A percentile compares a stretch with the other conserved stretches of the same genome.
Evolutionary conservation across 2,888 invertebrate genomes (phyloP).

Genomic region (Synanthedon vespiformis): DNA sequence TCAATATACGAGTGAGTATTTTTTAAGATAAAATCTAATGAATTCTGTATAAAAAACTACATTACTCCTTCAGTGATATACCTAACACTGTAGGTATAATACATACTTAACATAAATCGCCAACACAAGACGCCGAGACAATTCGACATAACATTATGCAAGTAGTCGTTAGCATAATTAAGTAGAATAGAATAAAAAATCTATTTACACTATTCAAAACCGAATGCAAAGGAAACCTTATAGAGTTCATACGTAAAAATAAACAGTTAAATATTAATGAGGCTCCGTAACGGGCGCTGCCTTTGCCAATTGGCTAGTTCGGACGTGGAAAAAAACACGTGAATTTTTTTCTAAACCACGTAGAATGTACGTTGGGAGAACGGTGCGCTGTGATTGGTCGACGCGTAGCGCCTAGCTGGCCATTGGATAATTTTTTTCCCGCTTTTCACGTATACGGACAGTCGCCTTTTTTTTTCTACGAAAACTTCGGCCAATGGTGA

Average conservation of each 20-base stretch:
- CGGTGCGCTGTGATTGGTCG: conserved; percentile 42
- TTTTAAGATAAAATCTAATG: too few relatives aligned
- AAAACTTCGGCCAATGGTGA: conserved; percentile 57
- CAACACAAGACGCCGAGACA: too few relatives aligned
- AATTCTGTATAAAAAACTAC: too few relatives aligned
- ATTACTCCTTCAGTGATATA: too few relatives aligned
- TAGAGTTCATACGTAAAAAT: conserved; percentile 30
- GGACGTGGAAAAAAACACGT: conserved; percentile 64
- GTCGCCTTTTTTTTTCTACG: conserved; percentile 43
- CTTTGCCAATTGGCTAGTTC: conserved; percentile 49
- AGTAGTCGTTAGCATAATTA: too few relatives aligned
- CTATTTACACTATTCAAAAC: neutral
- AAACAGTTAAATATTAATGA: conserved; percentile 43
- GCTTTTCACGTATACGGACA: conserved; percentile 61
- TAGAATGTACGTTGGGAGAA: conserved; percentile 55
- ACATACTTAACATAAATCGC: too few relatives aligned
- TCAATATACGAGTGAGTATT: too few relatives aligned
- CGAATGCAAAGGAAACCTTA: conserved; percentile 10
- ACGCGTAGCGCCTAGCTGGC: conserved; percentile 24
- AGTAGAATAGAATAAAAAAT: too few relatives aligned
- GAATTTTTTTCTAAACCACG: conserved; percentile 63
- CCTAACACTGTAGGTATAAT: too few relatives aligned
- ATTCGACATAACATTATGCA: too few relatives aligned
- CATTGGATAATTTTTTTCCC: conserved; percentile 61
- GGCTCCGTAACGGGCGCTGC: conserved; percentile 27